Evolutionary conservation across 2,888 invertebrate species (phyloP).

Genomic region (Erannis defoliaria): DNA sequence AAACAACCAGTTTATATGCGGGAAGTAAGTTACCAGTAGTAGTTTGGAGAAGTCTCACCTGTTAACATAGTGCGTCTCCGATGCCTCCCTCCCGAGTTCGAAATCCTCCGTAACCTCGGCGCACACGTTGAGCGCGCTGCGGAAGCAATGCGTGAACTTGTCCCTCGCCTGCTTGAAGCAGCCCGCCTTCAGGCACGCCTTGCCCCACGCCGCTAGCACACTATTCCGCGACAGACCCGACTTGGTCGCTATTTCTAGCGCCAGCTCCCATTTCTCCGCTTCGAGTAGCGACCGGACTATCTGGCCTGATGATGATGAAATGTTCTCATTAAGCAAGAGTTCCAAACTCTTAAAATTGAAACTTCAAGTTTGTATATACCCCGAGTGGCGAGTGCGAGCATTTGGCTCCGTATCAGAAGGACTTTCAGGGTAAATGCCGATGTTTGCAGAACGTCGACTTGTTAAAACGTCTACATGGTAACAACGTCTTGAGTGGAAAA

Average conservation of each 20-base stretch:
- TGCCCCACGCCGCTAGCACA: conserved; percentile 96
- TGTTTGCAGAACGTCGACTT: too few species aligned
- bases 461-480: too few species aligned
- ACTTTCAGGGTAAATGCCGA: too few species aligned
- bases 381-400: too few species aligned
- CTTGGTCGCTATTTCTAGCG: conserved; percentile 94
- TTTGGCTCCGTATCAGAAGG: too few species aligned
- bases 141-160: conserved; percentile 88
- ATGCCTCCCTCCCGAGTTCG: conserved; percentile 75
- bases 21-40: not conserved
- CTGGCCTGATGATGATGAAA: conserved; percentile 72
- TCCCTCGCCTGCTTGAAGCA: conserved; percentile 92
- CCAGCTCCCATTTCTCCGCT: conserved; percentile 94
- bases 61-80: conserved; percentile 68
- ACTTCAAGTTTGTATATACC: too few species aligned
- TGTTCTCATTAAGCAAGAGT: not conserved
- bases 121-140: conserved; percentile 66
- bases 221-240: conserved; percentile 92
- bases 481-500: too few species aligned
- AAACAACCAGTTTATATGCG: too few species aligned
- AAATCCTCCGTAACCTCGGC: conserved; percentile 72
- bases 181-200: conserved; percentile 92
- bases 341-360: too few species aligned
- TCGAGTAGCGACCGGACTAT: conserved; percentile 92
- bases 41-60: conserved; percentile 20